These are phyloP conservation scores for Vidua chalybeata DNA, from an alignment of 2,113 vertebrate species.

Conservation along the genomic window DNA sequence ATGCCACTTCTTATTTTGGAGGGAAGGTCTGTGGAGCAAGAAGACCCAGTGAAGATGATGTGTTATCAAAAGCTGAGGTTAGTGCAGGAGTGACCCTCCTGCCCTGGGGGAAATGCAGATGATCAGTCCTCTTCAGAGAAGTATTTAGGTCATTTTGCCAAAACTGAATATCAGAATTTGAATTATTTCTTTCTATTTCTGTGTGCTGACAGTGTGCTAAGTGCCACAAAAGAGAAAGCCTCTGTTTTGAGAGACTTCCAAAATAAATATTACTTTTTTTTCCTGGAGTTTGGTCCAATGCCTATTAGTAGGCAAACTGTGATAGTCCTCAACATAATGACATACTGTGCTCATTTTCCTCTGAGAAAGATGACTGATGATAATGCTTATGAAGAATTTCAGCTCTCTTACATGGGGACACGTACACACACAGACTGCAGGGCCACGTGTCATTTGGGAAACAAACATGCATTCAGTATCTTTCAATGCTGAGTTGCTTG, in stretches of 20 bases:
- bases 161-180: neutral
- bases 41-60: neutral
- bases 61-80: neutral
- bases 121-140: neutral
- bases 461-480: conserved; percentile 1
- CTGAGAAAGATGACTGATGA: conserved; percentile 16
- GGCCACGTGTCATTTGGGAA: conserved; percentile 6
- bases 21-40: neutral
- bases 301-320: conserved; percentile 15
- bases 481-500: neutral
- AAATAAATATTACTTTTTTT: neutral
- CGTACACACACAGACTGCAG: neutral
- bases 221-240: neutral
- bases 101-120: neutral
- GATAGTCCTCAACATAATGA: neutral
- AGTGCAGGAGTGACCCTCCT: neutral
- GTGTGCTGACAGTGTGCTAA: neutral
- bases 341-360: conserved; percentile 24
- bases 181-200: neutral
- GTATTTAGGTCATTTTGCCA: neutral
- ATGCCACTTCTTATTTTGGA: neutral
- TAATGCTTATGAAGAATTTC: conserved; percentile 47
- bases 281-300: neutral
- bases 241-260: conserved; percentile 28
- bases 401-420: conserved; percentile 25